These are phyloP conservation scores for Indicator maculatus DNA, from an alignment of 2,113 vertebrate genomes.

Conservation along the genomic window DNA sequence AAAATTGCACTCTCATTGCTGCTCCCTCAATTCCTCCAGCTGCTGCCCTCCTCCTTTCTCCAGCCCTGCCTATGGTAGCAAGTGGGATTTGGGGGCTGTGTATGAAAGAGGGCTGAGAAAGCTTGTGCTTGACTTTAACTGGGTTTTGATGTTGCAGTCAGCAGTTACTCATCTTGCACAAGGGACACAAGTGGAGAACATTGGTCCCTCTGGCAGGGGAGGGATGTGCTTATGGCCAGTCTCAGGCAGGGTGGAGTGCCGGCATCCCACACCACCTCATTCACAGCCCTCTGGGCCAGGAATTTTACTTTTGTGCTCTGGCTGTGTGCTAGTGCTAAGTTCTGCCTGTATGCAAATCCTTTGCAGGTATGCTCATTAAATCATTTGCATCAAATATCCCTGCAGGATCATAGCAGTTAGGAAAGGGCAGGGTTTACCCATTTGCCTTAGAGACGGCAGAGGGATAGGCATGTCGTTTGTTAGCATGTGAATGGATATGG, in stretches of 20 bases:
- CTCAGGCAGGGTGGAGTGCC: neutral
- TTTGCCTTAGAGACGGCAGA: neutral
- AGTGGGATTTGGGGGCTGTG: neutral
- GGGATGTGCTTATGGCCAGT: neutral
- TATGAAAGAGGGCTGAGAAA: neutral
- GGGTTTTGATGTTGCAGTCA: neutral
- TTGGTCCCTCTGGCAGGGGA: neutral
- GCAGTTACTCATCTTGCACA: conserved; percentile 1
- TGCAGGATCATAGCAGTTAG: neutral
- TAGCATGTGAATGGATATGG: neutral
- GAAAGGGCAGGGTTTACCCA: neutral
- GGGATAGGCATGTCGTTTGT: neutral
- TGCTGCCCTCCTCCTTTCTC: neutral
- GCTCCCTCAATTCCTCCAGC: neutral
- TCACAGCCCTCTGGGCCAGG: conserved; percentile 7
- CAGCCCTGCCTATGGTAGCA: neutral
- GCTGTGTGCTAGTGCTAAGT: neutral
- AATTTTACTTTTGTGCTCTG: neutral
- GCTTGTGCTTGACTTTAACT: neutral
- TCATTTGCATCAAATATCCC: neutral
- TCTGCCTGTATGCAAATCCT: conserved; percentile 21
- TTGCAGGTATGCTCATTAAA: neutral
- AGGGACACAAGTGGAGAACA: neutral
- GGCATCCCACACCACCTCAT: neutral
- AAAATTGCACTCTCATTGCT: neutral